A percentile compares a stretch with the other conserved stretches of the same genome.
phyloP scores from a whole-genome alignment of 2,113 vertebrate genomes.

The Agapornis roseicollis region DNA sequence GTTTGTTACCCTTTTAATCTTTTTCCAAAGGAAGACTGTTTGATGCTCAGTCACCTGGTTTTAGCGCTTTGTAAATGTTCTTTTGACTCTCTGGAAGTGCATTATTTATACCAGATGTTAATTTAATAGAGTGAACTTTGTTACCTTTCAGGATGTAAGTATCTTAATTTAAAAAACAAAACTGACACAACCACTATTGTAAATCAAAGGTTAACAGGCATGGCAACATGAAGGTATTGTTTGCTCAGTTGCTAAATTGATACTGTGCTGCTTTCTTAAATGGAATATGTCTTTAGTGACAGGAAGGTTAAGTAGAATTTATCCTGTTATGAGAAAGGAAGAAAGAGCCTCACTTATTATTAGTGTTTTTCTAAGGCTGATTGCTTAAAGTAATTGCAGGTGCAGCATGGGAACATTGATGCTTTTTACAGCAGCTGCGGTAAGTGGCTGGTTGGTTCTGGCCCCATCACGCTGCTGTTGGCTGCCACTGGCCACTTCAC shows the following conservation, averaged over 20 bases:
- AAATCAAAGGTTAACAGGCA: constrained; percentile 48
- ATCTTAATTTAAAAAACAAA: constrained; percentile 24
- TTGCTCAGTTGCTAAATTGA: neutral
- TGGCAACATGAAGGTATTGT: neutral
- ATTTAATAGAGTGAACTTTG: constrained; percentile 32
- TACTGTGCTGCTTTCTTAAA: constrained; percentile 2
- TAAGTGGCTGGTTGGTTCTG: neutral
- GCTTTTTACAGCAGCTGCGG: neutral
- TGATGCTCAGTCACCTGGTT: neutral
- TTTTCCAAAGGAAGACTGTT: neutral
- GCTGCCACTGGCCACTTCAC: neutral
- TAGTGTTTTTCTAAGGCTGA: neutral
- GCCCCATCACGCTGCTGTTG: neutral
- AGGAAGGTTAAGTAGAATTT: constrained; percentile 4
- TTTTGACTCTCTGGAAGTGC: neutral
- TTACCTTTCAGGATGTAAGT: neutral
- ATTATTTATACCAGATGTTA: constrained; percentile 39
- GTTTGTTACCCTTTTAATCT: neutral
- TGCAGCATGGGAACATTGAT: neutral
- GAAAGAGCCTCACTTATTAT: neutral
- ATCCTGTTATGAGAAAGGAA: neutral
- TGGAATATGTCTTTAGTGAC: neutral
- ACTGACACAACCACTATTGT: neutral
- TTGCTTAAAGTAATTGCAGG: neutral
- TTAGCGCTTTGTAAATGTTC: neutral